Conservation (phyloP, 2,888 invertebrate genomes). For the Keiferia lycopersicella region DNA sequence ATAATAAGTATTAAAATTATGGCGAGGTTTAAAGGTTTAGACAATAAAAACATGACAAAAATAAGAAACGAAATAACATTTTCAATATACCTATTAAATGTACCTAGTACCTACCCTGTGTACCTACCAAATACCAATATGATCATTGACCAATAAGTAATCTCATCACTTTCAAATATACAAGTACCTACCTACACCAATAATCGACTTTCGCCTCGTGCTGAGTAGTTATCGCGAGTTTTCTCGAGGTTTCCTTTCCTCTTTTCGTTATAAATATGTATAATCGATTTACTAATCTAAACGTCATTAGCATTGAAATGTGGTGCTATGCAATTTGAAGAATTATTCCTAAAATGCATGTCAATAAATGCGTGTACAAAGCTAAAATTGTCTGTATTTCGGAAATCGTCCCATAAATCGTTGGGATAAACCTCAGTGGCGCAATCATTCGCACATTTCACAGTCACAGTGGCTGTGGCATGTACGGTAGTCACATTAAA, state of each 20-base stretch:
- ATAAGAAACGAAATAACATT: too few relatives aligned
- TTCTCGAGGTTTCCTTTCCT: background rate
- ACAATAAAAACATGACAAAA: too few relatives aligned
- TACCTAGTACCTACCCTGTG: too few relatives aligned
- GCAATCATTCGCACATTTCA: constrained; percentile 3
- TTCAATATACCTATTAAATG: too few relatives aligned
- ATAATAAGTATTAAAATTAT: too few relatives aligned
- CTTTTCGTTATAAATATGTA: too few relatives aligned
- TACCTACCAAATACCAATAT: too few relatives aligned
- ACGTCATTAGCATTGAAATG: background rate
- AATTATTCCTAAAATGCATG: background rate
- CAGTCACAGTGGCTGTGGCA: background rate
- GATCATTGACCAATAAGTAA: too few relatives aligned
- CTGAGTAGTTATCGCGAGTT: background rate
- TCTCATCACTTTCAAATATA: background rate
- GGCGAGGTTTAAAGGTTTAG: too few relatives aligned
- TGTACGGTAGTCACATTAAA: background rate
- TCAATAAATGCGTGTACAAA: background rate
- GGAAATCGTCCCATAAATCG: too few relatives aligned
- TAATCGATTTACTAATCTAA: background rate
- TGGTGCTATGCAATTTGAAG: background rate
- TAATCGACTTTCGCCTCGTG: background rate
- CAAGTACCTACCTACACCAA: too few relatives aligned
- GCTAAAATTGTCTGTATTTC: background rate
- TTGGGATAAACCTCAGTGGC: background rate